A percentile compares a stretch with the other conserved stretches of the same genome.
Evolutionary conservation across 2,888 invertebrate species (phyloP).

Genomic region (Hyposoter dolosus): DNA sequence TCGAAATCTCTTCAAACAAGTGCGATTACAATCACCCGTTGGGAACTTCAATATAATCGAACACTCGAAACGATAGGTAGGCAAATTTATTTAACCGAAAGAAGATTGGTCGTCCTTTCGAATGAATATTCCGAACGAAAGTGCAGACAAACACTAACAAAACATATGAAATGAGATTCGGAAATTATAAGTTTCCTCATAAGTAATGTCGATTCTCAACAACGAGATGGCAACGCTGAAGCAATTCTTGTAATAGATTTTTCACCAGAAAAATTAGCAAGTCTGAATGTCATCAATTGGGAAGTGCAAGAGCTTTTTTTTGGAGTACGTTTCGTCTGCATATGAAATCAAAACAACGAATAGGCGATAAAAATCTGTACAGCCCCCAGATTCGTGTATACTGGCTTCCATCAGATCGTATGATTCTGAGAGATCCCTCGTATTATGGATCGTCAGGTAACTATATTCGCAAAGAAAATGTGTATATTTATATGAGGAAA

Average conservation of each 20-base stretch:
- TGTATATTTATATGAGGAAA: constrained; percentile 34
- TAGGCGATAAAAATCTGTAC: constrained; percentile 54
- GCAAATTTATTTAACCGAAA: not conserved
- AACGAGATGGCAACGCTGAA: too few relatives aligned
- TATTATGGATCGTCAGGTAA: constrained; percentile 46
- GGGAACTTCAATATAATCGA: constrained; percentile 62
- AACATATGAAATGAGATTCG: not conserved
- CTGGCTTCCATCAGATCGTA: constrained; percentile 18
- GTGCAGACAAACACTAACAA: not conserved
- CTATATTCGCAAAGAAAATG: constrained; percentile 21
- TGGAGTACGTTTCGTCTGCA: not conserved
- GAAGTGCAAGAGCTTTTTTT: not conserved
- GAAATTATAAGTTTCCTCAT: not conserved
- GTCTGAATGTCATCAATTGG: not conserved
- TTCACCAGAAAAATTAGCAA: not conserved
- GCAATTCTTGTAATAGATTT: too few relatives aligned
- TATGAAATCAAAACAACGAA: constrained; percentile 43
- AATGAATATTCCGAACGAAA: not conserved
- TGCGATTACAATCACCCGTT: constrained; percentile 55
- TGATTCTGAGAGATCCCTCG: constrained; percentile 37
- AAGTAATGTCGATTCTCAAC: not conserved
- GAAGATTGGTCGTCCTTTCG: constrained; percentile 1
- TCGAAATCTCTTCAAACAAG: constrained; percentile 25
- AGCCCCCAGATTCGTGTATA: constrained; percentile 18
- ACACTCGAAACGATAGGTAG: constrained; percentile 37